These are phyloP conservation scores for Anthopleura xanthogrammica DNA, from an alignment of 92 coral and sea anemone genomes.

Conservation along the genomic window DNA sequence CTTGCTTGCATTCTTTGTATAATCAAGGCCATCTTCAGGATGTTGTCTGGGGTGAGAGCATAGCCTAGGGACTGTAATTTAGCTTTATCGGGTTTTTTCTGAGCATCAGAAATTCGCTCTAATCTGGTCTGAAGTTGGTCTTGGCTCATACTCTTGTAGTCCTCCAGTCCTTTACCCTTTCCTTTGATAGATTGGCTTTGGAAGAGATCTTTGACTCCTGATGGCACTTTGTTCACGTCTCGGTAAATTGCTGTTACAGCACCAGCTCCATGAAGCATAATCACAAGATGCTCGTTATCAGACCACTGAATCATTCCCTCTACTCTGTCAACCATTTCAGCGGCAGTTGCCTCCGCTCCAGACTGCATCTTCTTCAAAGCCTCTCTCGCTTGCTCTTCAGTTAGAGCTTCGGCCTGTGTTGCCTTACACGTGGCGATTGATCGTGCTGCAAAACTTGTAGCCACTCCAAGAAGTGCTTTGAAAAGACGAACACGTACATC, in stretches of 20 bases:
- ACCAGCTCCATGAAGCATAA: slow-evolving; percentile 76
- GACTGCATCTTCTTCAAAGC: slow-evolving; percentile 58
- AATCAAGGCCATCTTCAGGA: slow-evolving; percentile 90
- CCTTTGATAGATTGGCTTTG: slow-evolving; percentile 67
- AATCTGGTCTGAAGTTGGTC: slow-evolving; percentile 71
- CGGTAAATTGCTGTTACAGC: slow-evolving; percentile 86
- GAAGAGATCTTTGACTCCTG: slow-evolving; percentile 63
- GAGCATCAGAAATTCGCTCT: slow-evolving; percentile 71
- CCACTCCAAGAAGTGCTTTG: slow-evolving; percentile 83
- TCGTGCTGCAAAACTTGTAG: slow-evolving; percentile 91
- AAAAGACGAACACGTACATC: slow-evolving; percentile 81
- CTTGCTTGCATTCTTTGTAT: slow-evolving; percentile 85
- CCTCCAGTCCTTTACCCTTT: slow-evolving; percentile 59
- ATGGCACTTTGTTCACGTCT: slow-evolving; percentile 61
- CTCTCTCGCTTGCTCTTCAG: slow-evolving; percentile 56
- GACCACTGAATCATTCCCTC: slow-evolving; percentile 96
- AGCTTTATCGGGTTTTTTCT: slow-evolving; percentile 28
- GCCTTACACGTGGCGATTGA: slow-evolving; percentile 75
- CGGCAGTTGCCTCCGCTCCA: slow-evolving; percentile 51
- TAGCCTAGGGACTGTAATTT: slow-evolving; percentile 44
- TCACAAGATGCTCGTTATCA: slow-evolving; percentile 83
- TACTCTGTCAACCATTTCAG: slow-evolving; percentile 80
- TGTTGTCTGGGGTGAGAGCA: slow-evolving; percentile 91
- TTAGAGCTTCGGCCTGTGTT: slow-evolving; percentile 65
- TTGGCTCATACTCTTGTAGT: slow-evolving; percentile 68